Evolutionary conservation across 2,888 invertebrate species (phyloP).

Genomic region (Caenorhabditis becei): DNA sequence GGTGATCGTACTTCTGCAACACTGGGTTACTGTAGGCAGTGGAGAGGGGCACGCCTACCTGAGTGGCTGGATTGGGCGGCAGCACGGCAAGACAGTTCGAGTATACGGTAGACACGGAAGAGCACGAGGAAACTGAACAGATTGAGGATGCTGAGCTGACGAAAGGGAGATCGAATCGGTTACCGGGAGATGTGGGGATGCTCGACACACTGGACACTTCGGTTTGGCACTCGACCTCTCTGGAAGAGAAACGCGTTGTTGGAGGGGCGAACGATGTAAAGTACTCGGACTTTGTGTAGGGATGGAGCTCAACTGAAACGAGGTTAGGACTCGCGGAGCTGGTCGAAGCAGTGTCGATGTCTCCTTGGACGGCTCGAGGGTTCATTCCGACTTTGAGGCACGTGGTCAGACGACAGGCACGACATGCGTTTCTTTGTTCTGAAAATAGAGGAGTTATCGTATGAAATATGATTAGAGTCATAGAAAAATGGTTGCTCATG

Average conservation of each 20-base stretch:
- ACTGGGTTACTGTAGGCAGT: constrained; percentile 15
- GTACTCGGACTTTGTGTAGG: constrained; percentile 47
- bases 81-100: constrained; percentile 27
- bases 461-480: no score
- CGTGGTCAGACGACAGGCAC: constrained; percentile 65
- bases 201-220: constrained; percentile 23
- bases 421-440: constrained; percentile 73
- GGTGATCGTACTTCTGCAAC: constrained; percentile 45
- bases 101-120: constrained; percentile 51
- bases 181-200: constrained; percentile 37
- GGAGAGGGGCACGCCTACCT: constrained; percentile 38
- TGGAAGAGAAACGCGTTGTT: not conserved
- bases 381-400: constrained; percentile 74
- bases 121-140: constrained; percentile 54
- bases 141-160: constrained; percentile 34
- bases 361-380: constrained; percentile 72
- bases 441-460: constrained; percentile 7
- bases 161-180: constrained; percentile 32
- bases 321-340: constrained; percentile 41
- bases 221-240: constrained; percentile 51
- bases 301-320: constrained; percentile 30
- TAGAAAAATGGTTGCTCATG: no score
- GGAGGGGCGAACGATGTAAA: not conserved
- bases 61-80: constrained; percentile 36
- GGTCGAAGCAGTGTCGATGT: constrained; percentile 41